Evolutionary conservation across 2,888 invertebrate genomes (phyloP), one percentile per base, ranked within the genome.

Genomic region (Cylindroiulus punctatus): DNA sequence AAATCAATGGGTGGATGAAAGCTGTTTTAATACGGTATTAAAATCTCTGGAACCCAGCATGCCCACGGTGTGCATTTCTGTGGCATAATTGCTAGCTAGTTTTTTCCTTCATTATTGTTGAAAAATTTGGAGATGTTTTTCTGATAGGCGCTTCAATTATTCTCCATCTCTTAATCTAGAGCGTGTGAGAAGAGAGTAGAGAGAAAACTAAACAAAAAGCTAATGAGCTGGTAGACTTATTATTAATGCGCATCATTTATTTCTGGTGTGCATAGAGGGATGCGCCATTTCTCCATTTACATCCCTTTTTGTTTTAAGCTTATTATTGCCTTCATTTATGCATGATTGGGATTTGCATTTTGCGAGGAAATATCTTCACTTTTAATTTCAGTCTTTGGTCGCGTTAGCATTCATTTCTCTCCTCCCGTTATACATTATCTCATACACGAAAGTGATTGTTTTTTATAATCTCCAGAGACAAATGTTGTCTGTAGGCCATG

Each of bases 321-420:
- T 76, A 76, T 76, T 76, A 76, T 76, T 76, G 76, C 76, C 76
- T 76, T 76, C 76, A 76, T 76, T 76, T 76, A 76, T 76, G 76
- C 76, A 76, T 76, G 76, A 76, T 76, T 76, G 76, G 76, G 76
- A 76, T 76, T 76, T 76, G 76, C 76, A 76, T 76, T 76, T 76
- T 76, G 76, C 14, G 22, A 76, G 76, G 76, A 76, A 76, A 76
- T 76, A 76, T 26, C 76, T 76, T 76, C 76, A 12, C 14, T 76
- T 76, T 26, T 76, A 76, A 76, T 76, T 76, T 30, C 76, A 76
- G 30, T 30, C 26, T 76, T 76, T 22, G 76, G 76, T 30, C 76
- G 76, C 22, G 26, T 30, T 26, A 65, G 12, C 65, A 65, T 65
- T 65, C 26, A 65, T 65, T 65, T 65, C 65, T 65, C 65, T 65